phyloP scores from a whole-genome alignment of 2,888 invertebrate genomes.

The Cremastobaeus sp. region DNA sequence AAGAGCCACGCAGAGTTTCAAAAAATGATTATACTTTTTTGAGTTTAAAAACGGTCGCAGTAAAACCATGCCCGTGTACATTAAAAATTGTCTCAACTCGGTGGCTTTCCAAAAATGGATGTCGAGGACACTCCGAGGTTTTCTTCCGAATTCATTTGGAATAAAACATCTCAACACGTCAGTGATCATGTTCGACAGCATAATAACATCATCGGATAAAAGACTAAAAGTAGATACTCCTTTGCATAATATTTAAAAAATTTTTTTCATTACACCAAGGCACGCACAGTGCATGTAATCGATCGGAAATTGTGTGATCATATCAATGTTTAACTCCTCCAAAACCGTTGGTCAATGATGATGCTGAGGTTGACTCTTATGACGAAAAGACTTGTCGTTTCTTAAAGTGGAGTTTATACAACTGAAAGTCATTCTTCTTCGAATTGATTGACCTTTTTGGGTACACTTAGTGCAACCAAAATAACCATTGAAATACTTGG shows the following conservation, averaged over 20 bases:
- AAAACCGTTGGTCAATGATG: constrained; percentile 19
- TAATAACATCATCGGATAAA: no score
- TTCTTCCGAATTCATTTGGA: no score
- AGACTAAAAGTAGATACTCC: no score
- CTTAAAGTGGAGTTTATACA: no score
- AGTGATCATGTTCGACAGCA: no score
- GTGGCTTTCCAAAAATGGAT: constrained; percentile 61
- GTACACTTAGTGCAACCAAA: no score
- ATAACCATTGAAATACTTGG: constrained; percentile 32
- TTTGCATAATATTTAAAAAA: constrained; percentile 17
- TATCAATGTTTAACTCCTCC: constrained; percentile 22
- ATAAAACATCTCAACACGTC: no score
- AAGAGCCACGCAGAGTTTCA: neutral
- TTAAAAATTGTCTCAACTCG: constrained; percentile 8
- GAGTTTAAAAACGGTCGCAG: constrained; percentile 2
- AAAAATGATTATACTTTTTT: constrained; percentile 9
- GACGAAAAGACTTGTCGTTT: constrained; percentile 15
- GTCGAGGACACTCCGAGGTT: neutral
- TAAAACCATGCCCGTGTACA: constrained; percentile 11
- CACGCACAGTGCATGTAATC: constrained; percentile 39
- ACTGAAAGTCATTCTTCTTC: constrained; percentile 34
- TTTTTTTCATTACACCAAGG: constrained; percentile 33
- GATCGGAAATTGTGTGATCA: constrained; percentile 26
- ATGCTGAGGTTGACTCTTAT: constrained; percentile 6
- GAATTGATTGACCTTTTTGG: no score